These are phyloP conservation scores for Ceyx cyanopectus DNA, from an alignment of 2,113 vertebrate species.

Conservation along the genomic window DNA sequence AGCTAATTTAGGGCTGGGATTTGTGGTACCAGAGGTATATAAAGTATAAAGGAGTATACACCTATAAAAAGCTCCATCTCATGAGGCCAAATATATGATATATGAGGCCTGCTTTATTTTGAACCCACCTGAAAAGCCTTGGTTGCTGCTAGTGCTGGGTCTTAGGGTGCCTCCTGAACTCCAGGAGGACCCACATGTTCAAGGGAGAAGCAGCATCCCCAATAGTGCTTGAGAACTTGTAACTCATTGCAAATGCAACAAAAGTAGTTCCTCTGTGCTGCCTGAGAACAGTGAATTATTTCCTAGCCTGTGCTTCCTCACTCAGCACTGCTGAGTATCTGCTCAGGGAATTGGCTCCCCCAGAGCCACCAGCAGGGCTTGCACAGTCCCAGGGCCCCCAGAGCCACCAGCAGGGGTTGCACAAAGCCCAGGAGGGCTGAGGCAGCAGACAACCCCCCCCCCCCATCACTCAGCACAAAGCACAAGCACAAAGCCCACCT, in stretches of 20 bases:
- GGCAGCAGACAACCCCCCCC: neutral
- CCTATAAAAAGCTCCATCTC: neutral
- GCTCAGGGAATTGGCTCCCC: neutral
- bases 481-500: neutral
- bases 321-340: neutral
- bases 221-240: neutral
- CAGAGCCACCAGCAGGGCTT: rapidly evolving
- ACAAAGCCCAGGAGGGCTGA: neutral
- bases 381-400: neutral
- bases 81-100: neutral
- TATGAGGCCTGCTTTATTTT: neutral
- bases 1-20: neutral
- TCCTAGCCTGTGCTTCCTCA: neutral
- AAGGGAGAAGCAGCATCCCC: neutral
- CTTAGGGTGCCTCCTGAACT: neutral
- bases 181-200: neutral
- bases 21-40: neutral
- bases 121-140: neutral
- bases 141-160: neutral
- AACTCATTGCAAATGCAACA: neutral
- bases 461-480: neutral
- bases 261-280: neutral
- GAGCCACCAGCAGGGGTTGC: neutral
- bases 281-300: rapidly evolving
- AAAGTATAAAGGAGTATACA: neutral